These are phyloP conservation scores for Achlya flavicornis DNA, from an alignment of 2,888 invertebrate genomes.

Conservation along the genomic window DNA sequence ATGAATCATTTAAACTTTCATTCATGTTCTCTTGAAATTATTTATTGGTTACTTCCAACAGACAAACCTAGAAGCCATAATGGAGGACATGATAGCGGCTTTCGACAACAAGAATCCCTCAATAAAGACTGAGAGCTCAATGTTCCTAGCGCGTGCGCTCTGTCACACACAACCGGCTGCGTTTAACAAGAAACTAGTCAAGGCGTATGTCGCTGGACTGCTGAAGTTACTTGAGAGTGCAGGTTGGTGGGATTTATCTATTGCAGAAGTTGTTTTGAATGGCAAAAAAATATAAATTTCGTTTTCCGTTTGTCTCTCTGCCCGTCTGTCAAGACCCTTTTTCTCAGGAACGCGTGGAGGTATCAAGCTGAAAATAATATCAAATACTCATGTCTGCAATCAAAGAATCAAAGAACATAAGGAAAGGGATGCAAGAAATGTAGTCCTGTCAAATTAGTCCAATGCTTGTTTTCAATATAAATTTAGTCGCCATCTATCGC, in stretches of 20 bases:
- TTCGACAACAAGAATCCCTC: slow-evolving; percentile 96
- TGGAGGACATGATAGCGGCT: slow-evolving; percentile 93
- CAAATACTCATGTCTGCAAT: too few species aligned
- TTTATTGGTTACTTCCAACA: slow-evolving; percentile 54
- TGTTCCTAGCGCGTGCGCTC: slow-evolving; percentile 93
- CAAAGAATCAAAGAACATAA: too few species aligned
- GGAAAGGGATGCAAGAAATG: too few species aligned
- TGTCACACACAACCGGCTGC: slow-evolving; percentile 91
- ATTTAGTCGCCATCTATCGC: too few species aligned
- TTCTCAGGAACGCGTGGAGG: too few species aligned
- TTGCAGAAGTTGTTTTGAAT: too few species aligned
- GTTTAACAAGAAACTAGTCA: slow-evolving; percentile 95
- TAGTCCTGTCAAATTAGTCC: too few species aligned
- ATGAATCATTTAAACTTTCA: background rate
- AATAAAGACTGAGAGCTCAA: slow-evolving; percentile 93
- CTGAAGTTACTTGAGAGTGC: slow-evolving; percentile 91
- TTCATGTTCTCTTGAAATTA: background rate
- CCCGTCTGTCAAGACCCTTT: too few species aligned
- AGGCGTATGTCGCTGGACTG: slow-evolving; percentile 90
- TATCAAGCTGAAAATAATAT: too few species aligned
- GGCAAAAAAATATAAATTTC: too few species aligned
- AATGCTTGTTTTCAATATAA: too few species aligned
- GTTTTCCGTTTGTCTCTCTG: too few species aligned
- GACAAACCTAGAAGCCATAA: slow-evolving; percentile 91
- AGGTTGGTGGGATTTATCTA: slow-evolving; percentile 66